phyloP scores from a whole-genome alignment of 2,113 vertebrate species.

The Cyprinodon variegatus region DNA sequence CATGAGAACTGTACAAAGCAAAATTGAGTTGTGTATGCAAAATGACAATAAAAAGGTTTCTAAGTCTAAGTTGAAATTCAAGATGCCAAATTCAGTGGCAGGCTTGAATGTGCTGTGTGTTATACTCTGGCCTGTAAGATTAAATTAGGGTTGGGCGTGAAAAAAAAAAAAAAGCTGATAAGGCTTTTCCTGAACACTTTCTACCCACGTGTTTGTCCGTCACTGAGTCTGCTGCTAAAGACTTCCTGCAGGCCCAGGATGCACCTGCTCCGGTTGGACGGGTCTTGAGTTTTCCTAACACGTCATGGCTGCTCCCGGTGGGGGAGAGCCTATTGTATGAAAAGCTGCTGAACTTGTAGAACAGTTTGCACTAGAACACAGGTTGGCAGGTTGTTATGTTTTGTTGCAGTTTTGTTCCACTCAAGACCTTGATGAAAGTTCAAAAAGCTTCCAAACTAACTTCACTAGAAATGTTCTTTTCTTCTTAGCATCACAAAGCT shows the following conservation, averaged over 20 bases:
- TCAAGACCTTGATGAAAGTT: not conserved
- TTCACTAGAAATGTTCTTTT: not conserved
- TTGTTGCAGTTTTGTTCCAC: slow-evolving; percentile 4
- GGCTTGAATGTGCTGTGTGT: slow-evolving; percentile 15
- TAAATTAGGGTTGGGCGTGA: not conserved
- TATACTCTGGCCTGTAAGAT: slow-evolving; percentile 12
- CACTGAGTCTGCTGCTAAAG: slow-evolving; percentile 28
- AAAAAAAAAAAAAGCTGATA: slow-evolving; percentile 32
- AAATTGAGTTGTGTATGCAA: not conserved
- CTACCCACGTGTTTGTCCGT: slow-evolving; percentile 33
- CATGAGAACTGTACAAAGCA: too few species aligned
- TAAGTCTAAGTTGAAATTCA: not conserved
- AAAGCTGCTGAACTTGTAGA: slow-evolving; percentile 57
- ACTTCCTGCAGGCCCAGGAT: slow-evolving; percentile 66
- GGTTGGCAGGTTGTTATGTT: slow-evolving; percentile 5
- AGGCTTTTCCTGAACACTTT: slow-evolving; percentile 29
- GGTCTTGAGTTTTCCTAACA: slow-evolving; percentile 15
- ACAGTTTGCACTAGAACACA: slow-evolving; percentile 18
- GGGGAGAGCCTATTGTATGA: slow-evolving; percentile 30
- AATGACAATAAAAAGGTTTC: slow-evolving; percentile 13
- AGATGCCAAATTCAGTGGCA: slow-evolving; percentile 43
- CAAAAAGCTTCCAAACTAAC: not conserved
- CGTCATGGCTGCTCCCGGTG: slow-evolving; percentile 32
- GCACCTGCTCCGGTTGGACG: slow-evolving; percentile 67
- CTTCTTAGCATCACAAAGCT: not conserved